These are phyloP conservation scores for Oryzias dopingdopingensis DNA, from an alignment of 2,797 vertebrate species.

Conservation along the genomic window DNA sequence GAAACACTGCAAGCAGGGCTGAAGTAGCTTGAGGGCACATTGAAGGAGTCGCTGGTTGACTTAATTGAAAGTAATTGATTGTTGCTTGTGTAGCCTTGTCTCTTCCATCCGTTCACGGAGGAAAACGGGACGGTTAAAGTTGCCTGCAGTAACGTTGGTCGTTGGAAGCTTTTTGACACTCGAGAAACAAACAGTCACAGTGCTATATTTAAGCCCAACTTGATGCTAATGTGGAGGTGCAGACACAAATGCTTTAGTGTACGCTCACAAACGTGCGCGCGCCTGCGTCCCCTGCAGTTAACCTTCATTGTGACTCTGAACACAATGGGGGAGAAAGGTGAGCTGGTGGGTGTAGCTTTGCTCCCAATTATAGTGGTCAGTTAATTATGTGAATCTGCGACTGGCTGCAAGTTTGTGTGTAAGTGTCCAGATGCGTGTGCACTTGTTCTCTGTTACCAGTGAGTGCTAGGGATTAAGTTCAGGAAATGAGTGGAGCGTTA, in stretches of 20 bases:
- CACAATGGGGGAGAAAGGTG: conserved; percentile 61
- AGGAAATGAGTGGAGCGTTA: conserved; percentile 82
- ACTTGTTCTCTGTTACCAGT: conserved; percentile 68
- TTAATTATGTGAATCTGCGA: conserved; percentile 62
- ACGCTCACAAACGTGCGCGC: not conserved
- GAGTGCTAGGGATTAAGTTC: conserved; percentile 85
- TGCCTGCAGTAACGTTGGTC: conserved; percentile 51
- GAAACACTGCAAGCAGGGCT: conserved; percentile 47
- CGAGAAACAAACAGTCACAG: conserved; percentile 51
- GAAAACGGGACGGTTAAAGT: conserved; percentile 39
- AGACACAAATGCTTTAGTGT: conserved; percentile 11
- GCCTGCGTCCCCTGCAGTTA: conserved; percentile 40
- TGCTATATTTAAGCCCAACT: conserved; percentile 29
- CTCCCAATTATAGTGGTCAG: conserved; percentile 50
- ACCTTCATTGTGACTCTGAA: conserved; percentile 52
- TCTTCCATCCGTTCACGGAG: conserved; percentile 46
- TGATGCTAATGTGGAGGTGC: conserved; percentile 51
- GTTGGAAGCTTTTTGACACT: conserved; percentile 57
- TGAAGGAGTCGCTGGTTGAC: conserved; percentile 67
- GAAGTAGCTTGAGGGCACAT: conserved; percentile 58
- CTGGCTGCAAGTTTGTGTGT: conserved; percentile 33
- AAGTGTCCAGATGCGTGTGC: conserved; percentile 42
- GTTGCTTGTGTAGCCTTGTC: conserved; percentile 50
- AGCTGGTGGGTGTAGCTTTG: conserved; percentile 58
- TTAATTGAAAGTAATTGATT: conserved; percentile 78